These are phyloP conservation scores for Dascillus cervinus DNA, from an alignment of 2,888 invertebrate species.

Conservation along the genomic window DNA sequence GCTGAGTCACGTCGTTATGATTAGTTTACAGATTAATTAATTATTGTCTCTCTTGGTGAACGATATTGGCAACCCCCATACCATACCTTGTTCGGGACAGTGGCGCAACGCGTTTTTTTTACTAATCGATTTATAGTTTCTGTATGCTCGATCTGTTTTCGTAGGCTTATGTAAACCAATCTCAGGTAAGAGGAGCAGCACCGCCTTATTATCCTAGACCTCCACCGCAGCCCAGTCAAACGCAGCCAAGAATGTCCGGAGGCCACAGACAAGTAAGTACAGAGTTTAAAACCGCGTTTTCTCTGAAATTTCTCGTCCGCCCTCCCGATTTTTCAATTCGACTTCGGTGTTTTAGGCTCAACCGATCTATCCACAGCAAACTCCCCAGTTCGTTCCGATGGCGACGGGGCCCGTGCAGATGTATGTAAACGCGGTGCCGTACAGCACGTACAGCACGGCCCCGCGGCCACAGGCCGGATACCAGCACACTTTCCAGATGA, in stretches of 20 bases:
- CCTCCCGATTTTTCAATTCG: too few species aligned
- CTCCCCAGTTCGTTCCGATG: conserved; percentile 16
- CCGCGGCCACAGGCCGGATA: conserved; percentile 9
- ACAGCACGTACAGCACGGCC: conserved; percentile 7
- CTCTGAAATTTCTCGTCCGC: conserved; percentile 4
- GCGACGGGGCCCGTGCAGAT: conserved; percentile 13
- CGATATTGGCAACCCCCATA: too few species aligned
- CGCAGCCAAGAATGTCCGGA: conserved; percentile 33
- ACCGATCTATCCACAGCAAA: too few species aligned
- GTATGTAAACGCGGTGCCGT: conserved; percentile 9
- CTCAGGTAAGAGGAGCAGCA: conserved; percentile 15
- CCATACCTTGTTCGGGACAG: too few species aligned
- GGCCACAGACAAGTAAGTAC: conserved; percentile 33
- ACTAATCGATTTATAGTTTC: too few species aligned
- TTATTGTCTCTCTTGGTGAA: too few species aligned
- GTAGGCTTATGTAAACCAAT: conserved; percentile 15
- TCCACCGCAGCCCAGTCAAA: conserved; percentile 27
- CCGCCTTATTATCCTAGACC: conserved; percentile 21
- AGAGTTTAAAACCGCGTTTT: conserved; percentile 1
- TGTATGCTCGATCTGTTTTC: too few species aligned
- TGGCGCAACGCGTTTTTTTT: too few species aligned
- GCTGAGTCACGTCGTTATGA: too few species aligned
- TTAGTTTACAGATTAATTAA: too few species aligned
- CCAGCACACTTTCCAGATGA: conserved; percentile 9
- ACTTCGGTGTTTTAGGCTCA: too few species aligned